Conservation (phyloP, 2,888 invertebrate genomes). For the Clistopyga incitator region DNA sequence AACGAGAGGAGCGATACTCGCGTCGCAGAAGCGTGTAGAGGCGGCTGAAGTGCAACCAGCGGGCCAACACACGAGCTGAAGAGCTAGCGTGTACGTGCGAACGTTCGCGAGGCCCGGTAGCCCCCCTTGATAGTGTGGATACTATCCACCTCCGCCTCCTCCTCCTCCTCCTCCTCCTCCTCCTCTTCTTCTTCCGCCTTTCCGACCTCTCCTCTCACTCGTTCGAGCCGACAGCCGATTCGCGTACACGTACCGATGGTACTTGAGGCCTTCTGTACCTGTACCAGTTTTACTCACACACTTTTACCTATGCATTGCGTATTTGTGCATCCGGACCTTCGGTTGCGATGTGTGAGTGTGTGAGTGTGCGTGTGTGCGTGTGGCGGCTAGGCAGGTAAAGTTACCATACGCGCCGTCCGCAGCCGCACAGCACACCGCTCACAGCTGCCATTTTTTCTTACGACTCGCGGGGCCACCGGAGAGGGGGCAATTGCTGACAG, state of each 20-base stretch:
- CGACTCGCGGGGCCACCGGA: slow-evolving; percentile 86
- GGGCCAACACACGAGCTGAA: slow-evolving; percentile 34
- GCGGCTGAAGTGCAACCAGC: slow-evolving; percentile 1
- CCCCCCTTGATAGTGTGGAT: slow-evolving; percentile 51
- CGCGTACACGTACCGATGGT: slow-evolving; percentile 58
- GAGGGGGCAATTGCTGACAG: slow-evolving; percentile 84
- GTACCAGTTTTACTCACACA: slow-evolving; percentile 16
- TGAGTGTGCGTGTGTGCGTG: background rate
- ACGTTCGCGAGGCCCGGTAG: slow-evolving; percentile 71
- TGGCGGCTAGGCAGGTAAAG: slow-evolving; percentile 59
- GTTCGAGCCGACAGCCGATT: slow-evolving; percentile 64
- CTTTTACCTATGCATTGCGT: background rate
- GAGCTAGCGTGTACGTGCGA: slow-evolving; percentile 70
- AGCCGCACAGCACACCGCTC: slow-evolving; percentile 76
- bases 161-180: slow-evolving; percentile 55
- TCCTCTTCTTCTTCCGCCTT: slow-evolving; percentile 54
- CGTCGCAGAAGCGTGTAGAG: slow-evolving; percentile 49
- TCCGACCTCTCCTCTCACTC: slow-evolving; percentile 61
- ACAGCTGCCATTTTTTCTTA: slow-evolving; percentile 85
- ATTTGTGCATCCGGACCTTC: background rate
- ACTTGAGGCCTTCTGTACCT: slow-evolving; percentile 40
- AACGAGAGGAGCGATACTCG: slow-evolving; percentile 55
- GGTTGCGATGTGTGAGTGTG: background rate
- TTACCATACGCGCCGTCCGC: slow-evolving; percentile 83
- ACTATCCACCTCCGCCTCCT: slow-evolving; percentile 56